Evolutionary conservation across 1,140 invertebrate genomes (phyloP).

Genomic region (Conopomorpha cramerella): DNA sequence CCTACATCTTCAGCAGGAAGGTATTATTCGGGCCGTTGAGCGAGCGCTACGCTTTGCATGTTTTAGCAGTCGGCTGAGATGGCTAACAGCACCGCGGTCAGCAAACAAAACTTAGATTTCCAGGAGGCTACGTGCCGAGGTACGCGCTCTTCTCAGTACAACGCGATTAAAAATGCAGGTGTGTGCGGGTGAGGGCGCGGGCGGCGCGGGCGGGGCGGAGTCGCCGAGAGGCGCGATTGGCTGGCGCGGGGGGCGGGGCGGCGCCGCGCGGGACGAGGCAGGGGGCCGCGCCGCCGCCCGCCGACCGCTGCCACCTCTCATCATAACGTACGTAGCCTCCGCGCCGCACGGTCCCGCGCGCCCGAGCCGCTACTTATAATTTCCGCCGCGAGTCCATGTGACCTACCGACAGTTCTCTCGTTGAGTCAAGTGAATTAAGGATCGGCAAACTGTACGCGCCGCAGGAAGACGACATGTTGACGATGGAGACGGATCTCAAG

Average conservation of each 20-base stretch:
- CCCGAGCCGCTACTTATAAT: conserved; percentile 23
- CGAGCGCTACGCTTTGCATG: too few species aligned
- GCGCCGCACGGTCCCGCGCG: conserved; percentile 38
- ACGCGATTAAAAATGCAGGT: conserved; percentile 54
- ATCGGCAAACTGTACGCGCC: conserved; percentile 71
- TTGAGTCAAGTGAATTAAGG: conserved; percentile 57
- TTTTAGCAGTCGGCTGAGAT: too few species aligned
- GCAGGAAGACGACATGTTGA: conserved; percentile 79
- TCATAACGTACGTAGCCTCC: conserved; percentile 50
- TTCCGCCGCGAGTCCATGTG: conserved; percentile 51
- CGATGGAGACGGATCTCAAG: conserved; percentile 87
- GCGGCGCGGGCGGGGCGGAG: conserved; percentile 38
- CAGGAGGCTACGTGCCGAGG: conserved; percentile 42
- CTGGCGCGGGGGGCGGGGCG: conserved; percentile 14
- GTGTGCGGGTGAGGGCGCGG: conserved; percentile 32
- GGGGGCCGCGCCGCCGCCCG: conserved; percentile 24
- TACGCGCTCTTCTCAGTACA: conserved; percentile 39
- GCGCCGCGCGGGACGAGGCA: conserved; percentile 19
- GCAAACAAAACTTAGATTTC: conserved; percentile 55
- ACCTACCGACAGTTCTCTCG: conserved; percentile 47
- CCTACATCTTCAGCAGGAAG: too few species aligned
- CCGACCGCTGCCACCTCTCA: conserved; percentile 26
- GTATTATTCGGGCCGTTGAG: too few species aligned
- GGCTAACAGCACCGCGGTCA: too few species aligned
- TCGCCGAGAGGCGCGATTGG: too few species aligned